Evolutionary conservation across 2,113 vertebrate genomes (phyloP).

Genomic region (Apteryx owenii): DNA sequence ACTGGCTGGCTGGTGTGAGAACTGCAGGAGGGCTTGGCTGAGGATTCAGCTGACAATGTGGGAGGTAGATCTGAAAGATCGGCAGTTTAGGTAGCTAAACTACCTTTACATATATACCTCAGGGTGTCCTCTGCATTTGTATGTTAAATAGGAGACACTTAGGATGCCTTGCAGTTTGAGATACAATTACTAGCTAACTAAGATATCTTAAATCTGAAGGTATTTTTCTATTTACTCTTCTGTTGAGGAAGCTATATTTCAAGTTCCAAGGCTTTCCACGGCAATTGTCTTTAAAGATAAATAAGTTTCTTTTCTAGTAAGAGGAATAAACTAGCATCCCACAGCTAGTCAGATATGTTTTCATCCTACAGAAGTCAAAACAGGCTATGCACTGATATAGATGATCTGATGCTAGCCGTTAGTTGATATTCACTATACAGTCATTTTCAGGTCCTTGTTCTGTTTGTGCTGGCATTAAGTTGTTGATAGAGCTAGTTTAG

Average conservation of each 20-base stretch:
- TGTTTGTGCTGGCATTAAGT: neutral
- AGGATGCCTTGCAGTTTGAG: neutral
- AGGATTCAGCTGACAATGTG: neutral
- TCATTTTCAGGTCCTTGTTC: neutral
- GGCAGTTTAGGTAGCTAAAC: neutral
- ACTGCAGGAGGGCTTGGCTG: rapidly evolving
- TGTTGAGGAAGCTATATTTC: neutral
- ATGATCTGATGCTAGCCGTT: neutral
- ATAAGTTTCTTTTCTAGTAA: neutral
- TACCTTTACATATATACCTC: neutral
- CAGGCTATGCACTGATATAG: neutral
- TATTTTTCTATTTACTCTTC: neutral
- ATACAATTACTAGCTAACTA: neutral
- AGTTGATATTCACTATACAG: neutral
- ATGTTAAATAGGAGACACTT: neutral
- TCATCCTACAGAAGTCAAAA: neutral
- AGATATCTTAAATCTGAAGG: neutral
- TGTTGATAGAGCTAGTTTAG: neutral
- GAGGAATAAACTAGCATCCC: neutral
- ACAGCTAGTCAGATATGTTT: neutral
- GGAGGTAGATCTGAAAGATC: neutral
- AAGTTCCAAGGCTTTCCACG: neutral
- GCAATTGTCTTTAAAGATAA: neutral
- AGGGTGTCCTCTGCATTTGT: neutral
- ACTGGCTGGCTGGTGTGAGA: neutral